These are phyloP conservation scores for Pristionchus arcanus DNA, from an alignment of 2,888 invertebrate genomes.

Conservation along the genomic window DNA sequence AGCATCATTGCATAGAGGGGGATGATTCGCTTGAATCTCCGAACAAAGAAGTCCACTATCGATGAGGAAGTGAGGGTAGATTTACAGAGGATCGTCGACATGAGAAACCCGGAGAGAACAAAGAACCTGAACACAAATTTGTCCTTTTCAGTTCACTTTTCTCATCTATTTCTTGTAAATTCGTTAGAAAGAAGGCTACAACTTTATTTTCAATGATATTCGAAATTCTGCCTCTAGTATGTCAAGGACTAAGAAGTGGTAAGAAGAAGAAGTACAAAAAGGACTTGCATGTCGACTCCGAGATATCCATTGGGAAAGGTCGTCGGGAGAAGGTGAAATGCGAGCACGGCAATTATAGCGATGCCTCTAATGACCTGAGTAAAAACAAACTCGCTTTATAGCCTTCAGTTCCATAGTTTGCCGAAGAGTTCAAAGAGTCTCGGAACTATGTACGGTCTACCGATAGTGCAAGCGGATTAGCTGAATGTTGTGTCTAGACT, in stretches of 20 bases:
- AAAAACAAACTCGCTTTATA: too few relatives aligned
- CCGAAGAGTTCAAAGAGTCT: too few relatives aligned
- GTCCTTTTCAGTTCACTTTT: not conserved
- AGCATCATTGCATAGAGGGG: slow-evolving; percentile 47
- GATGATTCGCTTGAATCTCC: slow-evolving; percentile 52
- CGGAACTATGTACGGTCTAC: not conserved
- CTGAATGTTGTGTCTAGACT: too few relatives aligned
- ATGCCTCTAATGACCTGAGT: slow-evolving; percentile 54
- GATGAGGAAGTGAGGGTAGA: not conserved
- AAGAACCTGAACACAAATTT: slow-evolving; percentile 17
- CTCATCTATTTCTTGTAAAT: not conserved
- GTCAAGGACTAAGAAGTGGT: too few relatives aligned
- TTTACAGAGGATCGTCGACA: slow-evolving; percentile 44
- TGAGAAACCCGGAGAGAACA: slow-evolving; percentile 51
- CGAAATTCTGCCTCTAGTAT: too few relatives aligned
- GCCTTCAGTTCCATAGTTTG: not conserved
- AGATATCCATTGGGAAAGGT: slow-evolving; percentile 57
- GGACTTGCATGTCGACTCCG: slow-evolving; percentile 55
- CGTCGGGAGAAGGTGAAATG: slow-evolving; percentile 52
- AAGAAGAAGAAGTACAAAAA: not conserved
- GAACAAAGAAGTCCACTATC: slow-evolving; percentile 24
- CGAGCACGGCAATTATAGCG: slow-evolving; percentile 51
- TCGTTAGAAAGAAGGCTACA: too few relatives aligned
- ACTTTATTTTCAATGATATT: too few relatives aligned
- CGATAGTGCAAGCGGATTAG: not conserved